Percentiles rank a stretch among this genome's conserved stretches.
Evolutionary conservation across 2,113 vertebrate genomes (phyloP).

Genomic region (Cochlearius cochlearius): DNA sequence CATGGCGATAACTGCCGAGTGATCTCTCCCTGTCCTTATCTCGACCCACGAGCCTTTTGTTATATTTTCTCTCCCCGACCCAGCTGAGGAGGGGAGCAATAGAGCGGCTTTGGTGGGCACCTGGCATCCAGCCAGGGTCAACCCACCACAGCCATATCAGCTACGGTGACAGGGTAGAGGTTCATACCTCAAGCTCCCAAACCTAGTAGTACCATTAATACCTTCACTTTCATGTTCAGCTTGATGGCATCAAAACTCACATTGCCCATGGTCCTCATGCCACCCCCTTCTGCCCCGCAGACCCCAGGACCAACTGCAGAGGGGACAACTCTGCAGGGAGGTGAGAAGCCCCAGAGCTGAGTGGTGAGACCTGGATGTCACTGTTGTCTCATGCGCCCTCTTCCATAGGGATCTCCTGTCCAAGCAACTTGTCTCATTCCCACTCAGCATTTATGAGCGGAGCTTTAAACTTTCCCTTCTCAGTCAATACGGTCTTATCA

Average conservation of each 20-base stretch:
- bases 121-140: too few species aligned
- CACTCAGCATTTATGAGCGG: background rate
- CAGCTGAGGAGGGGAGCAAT: too few species aligned
- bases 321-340: background rate
- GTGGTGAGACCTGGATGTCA: background rate
- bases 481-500: background rate
- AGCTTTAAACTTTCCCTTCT: background rate
- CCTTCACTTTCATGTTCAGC: background rate
- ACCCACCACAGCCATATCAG: too few species aligned
- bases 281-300: fast-evolving
- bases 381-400: background rate
- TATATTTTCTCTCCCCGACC: too few species aligned
- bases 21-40: too few species aligned
- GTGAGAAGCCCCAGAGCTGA: background rate
- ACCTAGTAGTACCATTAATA: background rate
- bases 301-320: background rate
- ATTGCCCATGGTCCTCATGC: background rate
- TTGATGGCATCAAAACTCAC: background rate
- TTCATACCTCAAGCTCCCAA: background rate
- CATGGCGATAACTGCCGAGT: too few species aligned
- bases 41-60: too few species aligned
- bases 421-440: background rate
- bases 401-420: background rate
- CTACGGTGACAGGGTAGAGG: background rate
- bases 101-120: too few species aligned